Percentiles rank a stretch among this genome's conserved stretches.
Conservation (phyloP, 2,113 vertebrate genomes). For the Spermophilus dauricus region DNA sequence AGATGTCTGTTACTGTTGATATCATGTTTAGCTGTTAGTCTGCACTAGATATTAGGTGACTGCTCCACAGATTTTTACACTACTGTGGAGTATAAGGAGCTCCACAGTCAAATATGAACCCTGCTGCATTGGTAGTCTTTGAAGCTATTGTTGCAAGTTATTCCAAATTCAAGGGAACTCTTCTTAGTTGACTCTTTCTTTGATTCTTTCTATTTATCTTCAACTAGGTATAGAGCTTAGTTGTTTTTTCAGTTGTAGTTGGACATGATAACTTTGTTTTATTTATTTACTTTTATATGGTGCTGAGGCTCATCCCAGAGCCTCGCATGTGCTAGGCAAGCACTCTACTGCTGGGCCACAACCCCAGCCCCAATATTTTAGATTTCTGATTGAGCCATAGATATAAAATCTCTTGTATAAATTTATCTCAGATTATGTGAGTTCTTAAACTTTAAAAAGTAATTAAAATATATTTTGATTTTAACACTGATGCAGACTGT, state of each 20-base stretch:
- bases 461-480: not conserved
- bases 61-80: not conserved
- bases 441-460: not conserved
- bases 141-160: not conserved
- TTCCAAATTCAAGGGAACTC: not conserved
- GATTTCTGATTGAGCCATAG: not conserved
- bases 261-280: no score
- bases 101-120: not conserved
- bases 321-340: no score
- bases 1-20: not conserved
- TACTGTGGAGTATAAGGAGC: not conserved
- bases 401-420: not conserved
- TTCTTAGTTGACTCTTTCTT: not conserved
- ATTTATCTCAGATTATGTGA: not conserved
- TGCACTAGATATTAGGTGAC: not conserved
- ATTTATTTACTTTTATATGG: no score
- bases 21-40: not conserved
- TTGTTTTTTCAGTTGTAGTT: no score
- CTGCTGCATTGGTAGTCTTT: not conserved
- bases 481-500: not conserved
- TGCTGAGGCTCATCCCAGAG: no score
- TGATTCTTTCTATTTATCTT: not conserved
- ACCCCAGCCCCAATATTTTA: not conserved
- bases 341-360: no score
- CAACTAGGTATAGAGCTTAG: not conserved